phyloP scores from a whole-genome alignment of 2,797 vertebrate species.

The Acrossocheilus wenchowensis region DNA sequence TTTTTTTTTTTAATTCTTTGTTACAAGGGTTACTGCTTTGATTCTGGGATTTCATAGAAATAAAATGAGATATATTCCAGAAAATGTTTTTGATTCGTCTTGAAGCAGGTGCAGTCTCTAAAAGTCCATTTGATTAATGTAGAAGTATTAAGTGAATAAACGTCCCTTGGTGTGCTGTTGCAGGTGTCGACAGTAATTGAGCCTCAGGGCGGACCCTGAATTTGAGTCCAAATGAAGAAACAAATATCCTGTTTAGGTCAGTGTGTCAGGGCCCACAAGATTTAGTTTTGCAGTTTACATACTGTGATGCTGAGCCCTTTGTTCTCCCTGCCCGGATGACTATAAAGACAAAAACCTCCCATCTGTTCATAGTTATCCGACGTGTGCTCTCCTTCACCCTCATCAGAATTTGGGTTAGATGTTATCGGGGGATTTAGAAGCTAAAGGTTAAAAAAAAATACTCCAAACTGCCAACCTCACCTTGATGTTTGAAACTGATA shows the following conservation, averaged over 20 bases:
- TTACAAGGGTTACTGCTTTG: not conserved
- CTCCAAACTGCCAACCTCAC: not conserved
- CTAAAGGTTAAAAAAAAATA: slow-evolving; percentile 13
- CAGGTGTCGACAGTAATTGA: slow-evolving; percentile 47
- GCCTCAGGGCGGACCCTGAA: not conserved
- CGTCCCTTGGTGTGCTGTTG: not conserved
- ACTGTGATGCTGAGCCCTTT: not conserved
- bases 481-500: not conserved
- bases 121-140: slow-evolving; percentile 4
- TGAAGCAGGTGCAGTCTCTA: not conserved
- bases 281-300: slow-evolving; percentile 20
- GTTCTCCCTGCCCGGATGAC: not conserved
- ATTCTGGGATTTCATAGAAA: not conserved
- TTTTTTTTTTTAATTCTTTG: not conserved
- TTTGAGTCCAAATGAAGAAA: slow-evolving; percentile 22
- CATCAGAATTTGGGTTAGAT: slow-evolving; percentile 19
- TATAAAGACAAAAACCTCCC: slow-evolving; percentile 16
- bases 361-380: slow-evolving; percentile 36
- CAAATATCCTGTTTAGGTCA: slow-evolving; percentile 47
- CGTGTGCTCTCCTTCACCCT: slow-evolving; percentile 8
- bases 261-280: slow-evolving; percentile 17
- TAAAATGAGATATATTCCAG: not conserved
- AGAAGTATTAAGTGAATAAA: slow-evolving; percentile 9
- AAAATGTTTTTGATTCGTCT: not conserved
- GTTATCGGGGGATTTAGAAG: slow-evolving; percentile 4